phyloP scores from a whole-genome alignment of 2,113 vertebrate species.

The Polypterus bichir region DNA sequence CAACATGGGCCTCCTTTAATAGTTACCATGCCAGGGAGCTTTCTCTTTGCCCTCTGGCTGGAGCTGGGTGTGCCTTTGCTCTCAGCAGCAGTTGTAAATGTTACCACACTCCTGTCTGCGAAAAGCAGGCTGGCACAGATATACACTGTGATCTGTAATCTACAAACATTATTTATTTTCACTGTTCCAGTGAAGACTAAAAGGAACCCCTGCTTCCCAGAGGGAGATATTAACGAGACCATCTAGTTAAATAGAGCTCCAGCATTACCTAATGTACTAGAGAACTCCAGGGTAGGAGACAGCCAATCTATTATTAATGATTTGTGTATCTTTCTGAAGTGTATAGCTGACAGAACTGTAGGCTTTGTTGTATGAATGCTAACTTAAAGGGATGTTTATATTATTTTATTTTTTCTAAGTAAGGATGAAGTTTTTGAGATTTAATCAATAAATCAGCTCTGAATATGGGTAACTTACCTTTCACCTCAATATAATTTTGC shows the following conservation, averaged over 20 bases:
- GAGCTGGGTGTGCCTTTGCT: background rate
- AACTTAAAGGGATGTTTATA: constrained; percentile 31
- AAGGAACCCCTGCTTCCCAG: constrained; percentile 40
- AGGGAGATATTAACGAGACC: constrained; percentile 65
- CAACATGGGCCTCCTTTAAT: too few relatives aligned
- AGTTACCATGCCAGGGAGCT: too few relatives aligned
- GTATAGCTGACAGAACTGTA: constrained; percentile 35
- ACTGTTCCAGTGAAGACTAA: constrained; percentile 25
- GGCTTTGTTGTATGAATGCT: constrained; percentile 30
- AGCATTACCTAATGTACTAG: constrained; percentile 63
- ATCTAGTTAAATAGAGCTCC: constrained; percentile 66
- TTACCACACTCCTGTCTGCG: background rate
- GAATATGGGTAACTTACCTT: constrained; percentile 1
- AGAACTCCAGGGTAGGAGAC: constrained; percentile 51
- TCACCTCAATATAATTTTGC: too few relatives aligned
- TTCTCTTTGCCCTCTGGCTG: too few relatives aligned
- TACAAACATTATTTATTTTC: constrained; percentile 25
- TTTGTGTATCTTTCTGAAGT: constrained; percentile 50
- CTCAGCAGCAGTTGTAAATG: background rate
- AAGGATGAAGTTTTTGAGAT: constrained; percentile 27
- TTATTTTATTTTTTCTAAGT: constrained; percentile 14
- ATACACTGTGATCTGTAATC: constrained; percentile 25
- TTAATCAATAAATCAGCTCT: constrained; percentile 16
- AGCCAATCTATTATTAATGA: constrained; percentile 64
- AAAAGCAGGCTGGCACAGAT: background rate